phyloP scores from a whole-genome alignment of 1,140 invertebrate genomes.

The Ooceraea biroi region DNA sequence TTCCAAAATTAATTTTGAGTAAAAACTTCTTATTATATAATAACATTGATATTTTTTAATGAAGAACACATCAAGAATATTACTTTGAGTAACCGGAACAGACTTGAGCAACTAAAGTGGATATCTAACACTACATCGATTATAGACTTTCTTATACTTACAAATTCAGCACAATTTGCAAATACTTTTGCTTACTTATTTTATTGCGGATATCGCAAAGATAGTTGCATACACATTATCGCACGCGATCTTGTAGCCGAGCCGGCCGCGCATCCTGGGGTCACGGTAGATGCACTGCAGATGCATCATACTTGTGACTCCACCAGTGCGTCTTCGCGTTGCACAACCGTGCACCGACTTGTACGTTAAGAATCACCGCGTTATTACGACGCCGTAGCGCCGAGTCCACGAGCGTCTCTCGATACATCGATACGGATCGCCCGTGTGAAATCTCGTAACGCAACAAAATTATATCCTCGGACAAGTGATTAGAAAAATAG shows the following conservation, averaged over 20 bases:
- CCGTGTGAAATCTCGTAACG: not conserved
- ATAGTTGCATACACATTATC: constrained; percentile 64
- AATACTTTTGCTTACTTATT: constrained; percentile 36
- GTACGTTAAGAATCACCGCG: constrained; percentile 4
- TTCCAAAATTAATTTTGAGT: too few species aligned
- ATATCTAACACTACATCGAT: constrained; percentile 8
- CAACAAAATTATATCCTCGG: not conserved
- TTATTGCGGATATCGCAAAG: constrained; percentile 11
- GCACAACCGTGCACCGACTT: constrained; percentile 56
- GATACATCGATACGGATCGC: constrained; percentile 12
- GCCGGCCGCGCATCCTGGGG: constrained; percentile 68
- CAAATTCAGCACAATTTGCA: not conserved
- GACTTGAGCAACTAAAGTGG: too few species aligned
- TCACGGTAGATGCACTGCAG: constrained; percentile 72
- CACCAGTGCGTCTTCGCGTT: constrained; percentile 59
- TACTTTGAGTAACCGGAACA: too few species aligned
- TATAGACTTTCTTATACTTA: not conserved
- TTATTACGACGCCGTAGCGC: constrained; percentile 28
- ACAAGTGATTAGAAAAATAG: not conserved
- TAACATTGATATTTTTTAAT: too few species aligned
- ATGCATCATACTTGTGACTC: constrained; percentile 65
- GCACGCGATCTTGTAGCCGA: constrained; percentile 55
- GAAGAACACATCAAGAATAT: too few species aligned
- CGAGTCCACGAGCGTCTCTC: not conserved
- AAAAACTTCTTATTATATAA: too few species aligned